A percentile compares a stretch with the other conserved stretches of the same genome.
Conservation (phyloP, 2,113 vertebrate species). For the Cyanoramphus novaezelandiae region DNA sequence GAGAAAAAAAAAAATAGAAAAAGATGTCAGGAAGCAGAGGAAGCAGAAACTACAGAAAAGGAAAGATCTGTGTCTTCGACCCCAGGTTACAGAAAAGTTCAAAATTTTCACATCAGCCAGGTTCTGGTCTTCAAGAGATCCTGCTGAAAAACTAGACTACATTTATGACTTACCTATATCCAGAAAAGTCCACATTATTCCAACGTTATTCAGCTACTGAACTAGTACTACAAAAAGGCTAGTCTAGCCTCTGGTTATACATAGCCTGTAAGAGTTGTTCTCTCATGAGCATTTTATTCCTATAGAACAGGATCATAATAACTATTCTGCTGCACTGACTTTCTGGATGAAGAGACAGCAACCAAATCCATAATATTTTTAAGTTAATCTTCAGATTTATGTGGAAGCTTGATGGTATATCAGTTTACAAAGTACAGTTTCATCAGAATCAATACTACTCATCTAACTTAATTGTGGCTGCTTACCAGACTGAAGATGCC, state of each 20-base stretch:
- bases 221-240: background rate
- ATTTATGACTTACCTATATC: background rate
- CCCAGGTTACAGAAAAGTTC: background rate
- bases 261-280: background rate
- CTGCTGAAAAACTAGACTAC: background rate
- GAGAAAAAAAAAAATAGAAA: background rate
- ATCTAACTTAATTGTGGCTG: background rate
- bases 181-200: background rate
- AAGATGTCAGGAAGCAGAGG: background rate
- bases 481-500: conserved; percentile 93
- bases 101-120: background rate
- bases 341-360: background rate
- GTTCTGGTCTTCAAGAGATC: background rate
- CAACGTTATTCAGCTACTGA: background rate
- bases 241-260: background rate
- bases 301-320: background rate
- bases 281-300: background rate
- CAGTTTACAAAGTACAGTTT: background rate
- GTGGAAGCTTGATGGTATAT: background rate
- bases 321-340: background rate
- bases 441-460: background rate
- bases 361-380: background rate
- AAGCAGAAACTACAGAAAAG: background rate
- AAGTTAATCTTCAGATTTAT: background rate
- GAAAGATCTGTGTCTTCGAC: background rate